A percentile compares a stretch with the other conserved stretches of the same genome.
Evolutionary conservation across 2,797 vertebrate genomes (phyloP).

Genomic region (Pipistrellus nathusii): DNA sequence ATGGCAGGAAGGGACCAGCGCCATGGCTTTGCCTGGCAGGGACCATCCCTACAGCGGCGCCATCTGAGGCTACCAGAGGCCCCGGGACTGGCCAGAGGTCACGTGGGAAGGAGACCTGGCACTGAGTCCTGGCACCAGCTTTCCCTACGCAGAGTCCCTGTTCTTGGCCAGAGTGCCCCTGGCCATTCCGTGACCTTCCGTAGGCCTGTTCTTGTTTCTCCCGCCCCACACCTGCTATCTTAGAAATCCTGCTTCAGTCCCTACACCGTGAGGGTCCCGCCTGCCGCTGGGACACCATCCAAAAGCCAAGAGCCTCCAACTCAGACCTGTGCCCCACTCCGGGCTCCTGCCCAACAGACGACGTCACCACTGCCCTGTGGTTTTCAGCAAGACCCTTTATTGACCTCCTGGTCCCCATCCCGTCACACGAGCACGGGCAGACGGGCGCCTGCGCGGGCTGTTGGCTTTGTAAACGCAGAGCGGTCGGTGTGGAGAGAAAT

Average conservation of each 20-base stretch:
- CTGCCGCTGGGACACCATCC: not conserved
- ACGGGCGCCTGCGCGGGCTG: conserved; percentile 63
- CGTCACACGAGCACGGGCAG: not conserved
- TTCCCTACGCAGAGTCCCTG: not conserved
- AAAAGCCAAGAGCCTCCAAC: not conserved
- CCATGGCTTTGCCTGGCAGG: accelerated
- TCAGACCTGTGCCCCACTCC: accelerated
- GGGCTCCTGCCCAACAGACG: not conserved
- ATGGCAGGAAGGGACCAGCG: accelerated
- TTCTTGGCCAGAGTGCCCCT: not conserved
- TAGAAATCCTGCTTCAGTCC: not conserved
- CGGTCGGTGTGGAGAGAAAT: conserved; percentile 70
- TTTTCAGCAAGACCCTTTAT: conserved; percentile 87
- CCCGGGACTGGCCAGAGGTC: not conserved
- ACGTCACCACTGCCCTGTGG: not conserved
- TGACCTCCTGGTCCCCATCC: conserved; percentile 65
- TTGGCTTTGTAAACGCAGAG: conserved; percentile 46
- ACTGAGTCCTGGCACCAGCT: not conserved
- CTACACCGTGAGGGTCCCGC: not conserved
- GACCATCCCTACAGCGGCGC: not conserved
- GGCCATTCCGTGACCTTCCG: not conserved
- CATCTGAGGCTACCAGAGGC: not conserved
- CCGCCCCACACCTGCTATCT: accelerated
- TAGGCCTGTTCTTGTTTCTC: accelerated
- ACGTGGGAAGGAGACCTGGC: not conserved